Evolutionary conservation across 2,113 vertebrate genomes (phyloP).

Genomic region (Dermatemys mawii): DNA sequence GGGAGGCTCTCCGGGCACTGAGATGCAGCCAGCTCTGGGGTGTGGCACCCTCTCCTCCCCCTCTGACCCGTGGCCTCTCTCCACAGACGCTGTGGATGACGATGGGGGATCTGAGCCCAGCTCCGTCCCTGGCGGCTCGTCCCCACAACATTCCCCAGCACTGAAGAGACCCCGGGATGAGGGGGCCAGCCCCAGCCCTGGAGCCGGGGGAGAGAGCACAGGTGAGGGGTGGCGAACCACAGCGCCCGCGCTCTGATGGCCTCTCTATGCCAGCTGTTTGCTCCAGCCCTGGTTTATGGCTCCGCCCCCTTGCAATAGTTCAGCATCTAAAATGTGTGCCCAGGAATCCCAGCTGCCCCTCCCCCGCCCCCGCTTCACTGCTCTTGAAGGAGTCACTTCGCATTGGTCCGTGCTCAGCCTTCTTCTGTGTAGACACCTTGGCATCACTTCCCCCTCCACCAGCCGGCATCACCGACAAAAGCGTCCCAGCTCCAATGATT

Average conservation of each 20-base stretch:
- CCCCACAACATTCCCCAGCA: not conserved
- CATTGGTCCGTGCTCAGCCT: too few relatives aligned
- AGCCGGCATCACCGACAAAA: too few relatives aligned
- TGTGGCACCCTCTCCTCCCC: not conserved
- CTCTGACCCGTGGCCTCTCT: not conserved
- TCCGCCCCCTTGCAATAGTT: too few relatives aligned
- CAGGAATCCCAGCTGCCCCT: too few relatives aligned
- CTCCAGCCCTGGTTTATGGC: too few relatives aligned
- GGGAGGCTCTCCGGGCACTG: not conserved
- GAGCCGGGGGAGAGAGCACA: not conserved
- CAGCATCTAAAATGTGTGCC: too few relatives aligned
- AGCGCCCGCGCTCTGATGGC: not conserved
- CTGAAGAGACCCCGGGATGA: slow-evolving; percentile 23
- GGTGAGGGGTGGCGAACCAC: not conserved
- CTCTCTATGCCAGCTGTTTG: not conserved
- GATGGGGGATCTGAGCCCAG: not conserved
- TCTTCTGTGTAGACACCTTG: too few relatives aligned
- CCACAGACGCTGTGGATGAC: not conserved
- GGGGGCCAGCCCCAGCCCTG: not conserved
- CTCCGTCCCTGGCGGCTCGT: too few relatives aligned
- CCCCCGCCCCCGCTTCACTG: too few relatives aligned
- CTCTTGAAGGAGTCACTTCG: too few relatives aligned
- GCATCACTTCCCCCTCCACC: too few relatives aligned
- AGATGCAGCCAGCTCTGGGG: not conserved
- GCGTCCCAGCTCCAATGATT: too few relatives aligned